phyloP scores from a whole-genome alignment of 2,113 vertebrate species.

The Pimephales promelas region DNA sequence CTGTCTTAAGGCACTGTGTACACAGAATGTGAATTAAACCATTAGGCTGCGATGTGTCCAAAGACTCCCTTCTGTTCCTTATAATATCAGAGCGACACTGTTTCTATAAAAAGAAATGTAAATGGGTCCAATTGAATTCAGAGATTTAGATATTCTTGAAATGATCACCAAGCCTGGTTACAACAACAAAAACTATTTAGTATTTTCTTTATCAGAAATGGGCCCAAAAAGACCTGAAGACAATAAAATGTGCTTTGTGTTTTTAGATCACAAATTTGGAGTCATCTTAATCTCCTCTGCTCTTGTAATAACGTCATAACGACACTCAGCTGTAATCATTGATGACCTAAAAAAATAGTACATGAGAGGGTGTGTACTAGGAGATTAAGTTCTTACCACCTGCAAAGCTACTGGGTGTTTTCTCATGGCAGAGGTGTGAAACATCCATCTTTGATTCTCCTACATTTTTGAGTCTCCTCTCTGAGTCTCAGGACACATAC shows the following conservation, averaged over 20 bases:
- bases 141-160: not conserved
- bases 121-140: no score
- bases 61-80: no score
- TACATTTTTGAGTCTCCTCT: constrained; percentile 1
- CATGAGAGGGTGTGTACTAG: constrained; percentile 13
- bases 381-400: constrained; percentile 38
- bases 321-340: constrained; percentile 36
- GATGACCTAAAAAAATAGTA: constrained; percentile 26
- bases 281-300: not conserved
- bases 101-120: no score
- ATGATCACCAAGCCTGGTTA: not conserved
- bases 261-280: not conserved
- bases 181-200: not conserved
- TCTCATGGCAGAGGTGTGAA: constrained; percentile 16
- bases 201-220: not conserved
- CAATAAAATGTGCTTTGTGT: not conserved
- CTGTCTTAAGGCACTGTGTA: no score
- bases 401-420: constrained; percentile 15
- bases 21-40: no score
- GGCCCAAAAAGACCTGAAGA: not conserved
- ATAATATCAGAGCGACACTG: not conserved
- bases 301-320: constrained; percentile 20
- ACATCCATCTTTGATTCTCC: constrained; percentile 17
- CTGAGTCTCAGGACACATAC: not conserved
- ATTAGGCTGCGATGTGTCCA: no score